These are phyloP conservation scores for Folsomia manolachei DNA, from an alignment of 2,888 invertebrate genomes.

Conservation along the genomic window DNA sequence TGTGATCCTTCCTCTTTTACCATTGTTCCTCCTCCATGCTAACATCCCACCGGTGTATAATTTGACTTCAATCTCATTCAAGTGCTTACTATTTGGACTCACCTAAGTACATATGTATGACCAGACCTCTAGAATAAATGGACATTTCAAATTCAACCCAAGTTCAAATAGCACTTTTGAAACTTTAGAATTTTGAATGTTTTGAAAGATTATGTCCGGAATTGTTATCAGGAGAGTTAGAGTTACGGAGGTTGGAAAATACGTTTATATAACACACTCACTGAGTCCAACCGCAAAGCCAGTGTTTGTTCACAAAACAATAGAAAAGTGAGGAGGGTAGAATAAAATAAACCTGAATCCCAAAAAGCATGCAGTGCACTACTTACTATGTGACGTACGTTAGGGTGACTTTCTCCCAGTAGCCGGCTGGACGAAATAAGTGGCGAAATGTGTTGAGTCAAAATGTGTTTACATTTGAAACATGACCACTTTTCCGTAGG, in stretches of 20 bases:
- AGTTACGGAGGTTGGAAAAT: background rate
- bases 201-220: conserved; percentile 8
- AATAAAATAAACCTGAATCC: too few relatives aligned
- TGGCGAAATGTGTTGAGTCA: conserved; percentile 16
- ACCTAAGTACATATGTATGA: background rate
- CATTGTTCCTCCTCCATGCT: background rate
- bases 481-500: conserved; percentile 58
- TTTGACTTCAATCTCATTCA: background rate
- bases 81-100: background rate
- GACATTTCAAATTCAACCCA: background rate
- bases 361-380: too few relatives aligned
- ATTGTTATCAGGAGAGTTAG: conserved; percentile 8
- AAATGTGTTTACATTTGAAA: conserved; percentile 12
- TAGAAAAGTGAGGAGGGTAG: background rate
- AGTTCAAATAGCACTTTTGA: too few relatives aligned
- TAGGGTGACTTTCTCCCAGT: background rate
- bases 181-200: conserved; percentile 13
- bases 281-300: background rate
- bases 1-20: background rate
- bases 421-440: conserved; percentile 2
- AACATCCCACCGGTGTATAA: too few relatives aligned
- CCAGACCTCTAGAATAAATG: too few relatives aligned
- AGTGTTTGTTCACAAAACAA: conserved; percentile 16
- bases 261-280: background rate
- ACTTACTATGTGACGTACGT: too few relatives aligned